Percentiles rank a stretch among this genome's conserved stretches.
Conservation (phyloP, 2,113 vertebrate genomes). For the Onychostruthus taczanowskii region DNA sequence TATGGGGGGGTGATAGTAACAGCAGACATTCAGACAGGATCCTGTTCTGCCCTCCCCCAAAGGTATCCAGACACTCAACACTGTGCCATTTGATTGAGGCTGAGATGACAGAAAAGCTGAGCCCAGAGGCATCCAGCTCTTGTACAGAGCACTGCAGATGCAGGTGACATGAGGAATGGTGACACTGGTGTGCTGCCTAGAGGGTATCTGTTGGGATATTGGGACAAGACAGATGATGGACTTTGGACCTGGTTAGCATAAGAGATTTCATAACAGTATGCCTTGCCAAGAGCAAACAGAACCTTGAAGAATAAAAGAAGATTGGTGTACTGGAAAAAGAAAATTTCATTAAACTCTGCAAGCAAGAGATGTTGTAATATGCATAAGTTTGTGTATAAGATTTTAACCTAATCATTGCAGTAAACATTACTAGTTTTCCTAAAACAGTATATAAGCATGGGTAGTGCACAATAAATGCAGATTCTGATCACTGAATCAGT, state of each 20-base stretch:
- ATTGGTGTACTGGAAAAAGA: background rate
- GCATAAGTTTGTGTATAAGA: background rate
- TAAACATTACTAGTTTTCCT: background rate
- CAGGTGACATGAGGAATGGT: accelerated
- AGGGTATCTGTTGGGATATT: background rate
- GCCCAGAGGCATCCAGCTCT: background rate
- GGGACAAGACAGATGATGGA: background rate
- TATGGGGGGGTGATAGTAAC: background rate
- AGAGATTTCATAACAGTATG: background rate
- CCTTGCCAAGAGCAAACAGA: background rate
- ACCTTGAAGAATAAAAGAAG: background rate
- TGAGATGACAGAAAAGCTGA: background rate
- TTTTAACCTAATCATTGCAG: background rate
- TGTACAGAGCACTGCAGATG: background rate
- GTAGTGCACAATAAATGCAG: background rate
- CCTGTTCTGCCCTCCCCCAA: background rate
- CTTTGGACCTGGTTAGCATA: background rate
- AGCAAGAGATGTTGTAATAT: background rate
- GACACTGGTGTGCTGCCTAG: background rate
- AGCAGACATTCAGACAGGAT: background rate
- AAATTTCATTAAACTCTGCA: background rate
- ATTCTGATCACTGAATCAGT: background rate
- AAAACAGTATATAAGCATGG: background rate
- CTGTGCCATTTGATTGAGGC: background rate
- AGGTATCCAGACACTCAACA: background rate